These are phyloP conservation scores for Lacerta bilineata DNA, from an alignment of 2,797 vertebrate genomes.

Conservation along the genomic window DNA sequence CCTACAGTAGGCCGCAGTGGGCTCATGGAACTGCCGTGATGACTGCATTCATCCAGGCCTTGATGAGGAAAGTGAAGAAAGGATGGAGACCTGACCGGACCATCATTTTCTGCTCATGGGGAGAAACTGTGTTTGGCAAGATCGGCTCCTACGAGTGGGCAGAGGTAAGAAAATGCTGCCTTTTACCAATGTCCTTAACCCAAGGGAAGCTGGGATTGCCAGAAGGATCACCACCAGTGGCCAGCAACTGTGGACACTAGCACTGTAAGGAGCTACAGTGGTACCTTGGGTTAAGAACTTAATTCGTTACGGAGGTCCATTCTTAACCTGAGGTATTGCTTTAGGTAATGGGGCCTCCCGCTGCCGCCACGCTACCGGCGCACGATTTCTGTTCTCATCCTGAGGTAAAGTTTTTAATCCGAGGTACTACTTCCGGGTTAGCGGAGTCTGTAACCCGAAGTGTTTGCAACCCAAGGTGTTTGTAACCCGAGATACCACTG, in stretches of 20 bases:
- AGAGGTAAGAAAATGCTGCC: slow-evolving; percentile 83
- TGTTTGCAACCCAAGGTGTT: too few species aligned
- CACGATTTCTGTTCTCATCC: too few species aligned
- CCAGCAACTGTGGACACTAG: not conserved
- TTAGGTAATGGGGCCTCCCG: too few species aligned
- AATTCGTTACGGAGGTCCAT: too few species aligned
- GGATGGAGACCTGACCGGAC: slow-evolving; percentile 92
- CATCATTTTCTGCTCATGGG: slow-evolving; percentile 92
- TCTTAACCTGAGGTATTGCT: too few species aligned
- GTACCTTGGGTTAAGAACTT: too few species aligned
- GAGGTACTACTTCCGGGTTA: too few species aligned
- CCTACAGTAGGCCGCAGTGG: slow-evolving; percentile 79
- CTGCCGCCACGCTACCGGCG: accelerated
- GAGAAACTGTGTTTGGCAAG: slow-evolving; percentile 88
- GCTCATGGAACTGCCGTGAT: slow-evolving; percentile 86
- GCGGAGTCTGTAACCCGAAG: too few species aligned
- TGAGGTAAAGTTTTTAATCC: too few species aligned
- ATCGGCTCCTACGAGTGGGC: slow-evolving; percentile 95
- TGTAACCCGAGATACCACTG: too few species aligned
- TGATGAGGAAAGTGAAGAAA: slow-evolving; percentile 83
- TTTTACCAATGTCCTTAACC: not conserved
- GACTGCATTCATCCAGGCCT: slow-evolving; percentile 87
- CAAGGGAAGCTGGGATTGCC: not conserved
- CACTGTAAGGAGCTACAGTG: too few species aligned
- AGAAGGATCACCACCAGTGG: not conserved